These are phyloP conservation scores for Prietella phreatophila DNA, from an alignment of 2,113 vertebrate genomes.

Conservation along the genomic window DNA sequence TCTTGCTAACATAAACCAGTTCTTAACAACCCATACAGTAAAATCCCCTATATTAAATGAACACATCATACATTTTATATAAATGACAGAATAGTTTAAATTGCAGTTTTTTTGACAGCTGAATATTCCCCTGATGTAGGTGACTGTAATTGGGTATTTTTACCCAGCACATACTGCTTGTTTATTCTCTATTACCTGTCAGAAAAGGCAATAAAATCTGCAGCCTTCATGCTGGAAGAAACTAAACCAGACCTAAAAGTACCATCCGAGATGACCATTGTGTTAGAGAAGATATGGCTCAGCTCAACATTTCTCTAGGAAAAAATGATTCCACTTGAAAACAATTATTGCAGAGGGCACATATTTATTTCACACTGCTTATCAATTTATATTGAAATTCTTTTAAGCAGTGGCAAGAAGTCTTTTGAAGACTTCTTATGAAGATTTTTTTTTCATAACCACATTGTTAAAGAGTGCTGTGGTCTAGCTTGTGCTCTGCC, in stretches of 20 bases:
- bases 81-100: background rate
- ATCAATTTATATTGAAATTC: constrained; percentile 21
- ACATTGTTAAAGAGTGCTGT: background rate
- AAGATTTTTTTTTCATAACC: background rate
- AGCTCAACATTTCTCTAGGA: background rate
- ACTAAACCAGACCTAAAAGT: background rate
- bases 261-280: background rate
- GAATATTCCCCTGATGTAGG: background rate
- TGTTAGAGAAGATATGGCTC: constrained; percentile 8
- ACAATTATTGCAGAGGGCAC: background rate
- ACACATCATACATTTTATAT: background rate
- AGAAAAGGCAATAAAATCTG: constrained; percentile 3
- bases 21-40: background rate
- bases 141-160: constrained; percentile 23
- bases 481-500: background rate
- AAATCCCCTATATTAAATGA: background rate
- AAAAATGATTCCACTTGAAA: constrained; percentile 2
- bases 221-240: background rate
- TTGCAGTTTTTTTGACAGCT: constrained; percentile 2
- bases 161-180: background rate
- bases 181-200: constrained; percentile 15
- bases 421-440: background rate
- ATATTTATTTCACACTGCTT: constrained; percentile 26
- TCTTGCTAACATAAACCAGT: background rate
- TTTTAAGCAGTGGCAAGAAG: constrained; percentile 28